phyloP scores from a whole-genome alignment of 2,888 invertebrate species.

The Sisyra terminalis region DNA sequence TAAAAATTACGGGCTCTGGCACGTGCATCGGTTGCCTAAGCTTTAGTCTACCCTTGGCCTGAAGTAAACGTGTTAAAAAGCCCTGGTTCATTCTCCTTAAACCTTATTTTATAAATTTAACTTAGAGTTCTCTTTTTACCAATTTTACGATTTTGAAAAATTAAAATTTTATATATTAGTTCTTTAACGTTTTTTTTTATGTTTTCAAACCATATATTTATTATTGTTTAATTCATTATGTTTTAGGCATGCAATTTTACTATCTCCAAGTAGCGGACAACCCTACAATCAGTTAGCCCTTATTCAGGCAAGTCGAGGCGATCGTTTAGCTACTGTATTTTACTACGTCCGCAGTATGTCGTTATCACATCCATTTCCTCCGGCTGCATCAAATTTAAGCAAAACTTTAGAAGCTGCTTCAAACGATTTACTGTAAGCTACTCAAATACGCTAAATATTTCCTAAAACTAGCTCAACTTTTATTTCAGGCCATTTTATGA shows the following conservation, averaged over 20 bases:
- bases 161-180: too few species aligned
- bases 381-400: conserved; percentile 63
- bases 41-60: too few species aligned
- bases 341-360: conserved; percentile 72
- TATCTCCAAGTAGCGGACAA: conserved; percentile 65
- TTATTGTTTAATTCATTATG: too few species aligned
- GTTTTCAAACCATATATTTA: too few species aligned
- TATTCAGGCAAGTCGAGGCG: conserved; percentile 62
- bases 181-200: too few species aligned
- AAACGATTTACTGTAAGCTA: conserved; percentile 20
- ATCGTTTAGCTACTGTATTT: conserved; percentile 68
- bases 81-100: too few species aligned
- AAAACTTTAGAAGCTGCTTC: conserved; percentile 46
- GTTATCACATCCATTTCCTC: conserved; percentile 73
- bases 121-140: too few species aligned
- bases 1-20: too few species aligned
- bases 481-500: conserved; percentile 26
- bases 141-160: too few species aligned
- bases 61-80: too few species aligned
- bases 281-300: conserved; percentile 81
- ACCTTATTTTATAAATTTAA: too few species aligned
- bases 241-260: conserved; percentile 49
- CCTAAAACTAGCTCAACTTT: neutral
- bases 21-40: too few species aligned
- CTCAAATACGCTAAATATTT: neutral